Base-by-base conservation (phyloP, 2,888 invertebrate species). In the Axea sp. region DNA sequence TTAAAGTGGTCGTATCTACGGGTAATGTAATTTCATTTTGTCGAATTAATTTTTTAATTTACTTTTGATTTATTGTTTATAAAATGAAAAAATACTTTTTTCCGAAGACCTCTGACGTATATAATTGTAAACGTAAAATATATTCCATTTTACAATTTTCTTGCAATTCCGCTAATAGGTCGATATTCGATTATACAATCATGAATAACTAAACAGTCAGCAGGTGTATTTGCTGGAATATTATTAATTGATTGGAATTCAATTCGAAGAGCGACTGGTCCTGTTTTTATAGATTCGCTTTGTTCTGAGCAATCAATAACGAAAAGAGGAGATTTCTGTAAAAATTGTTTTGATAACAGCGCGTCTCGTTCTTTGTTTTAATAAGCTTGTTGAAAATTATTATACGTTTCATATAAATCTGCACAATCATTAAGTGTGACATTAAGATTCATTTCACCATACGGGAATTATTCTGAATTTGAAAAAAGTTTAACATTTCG, bases 361-460 rank as follows among this genome's bases (percentile, higher is more conserved):
- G n/a, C n/a, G n/a, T n/a, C n/a, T n/a, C n/a, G n/a, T n/a, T 11
- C 19, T 11, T 17, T 30, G 9, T 12, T 2, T 7, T 31, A 30
- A 19, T 47, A 31, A 3, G 12, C 3, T 5, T 1, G 3, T 43
- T 62, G 55, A 28, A 75, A 75, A 28, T 71, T 26, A 0, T 11
- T 12, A 62, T 35, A 71, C 62, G 51, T 62, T 11, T 68, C 57
- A 26, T 71, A 62, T 0, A 67, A 37, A 1, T 39, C 0, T 9
- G 62, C 19, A 33, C 24, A 67, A 17, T 43, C 39, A 67, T 67
- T 53, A 12, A 8, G 6, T 15, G 72, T 31, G 14, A 49, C 6
- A 9, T 49, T 9, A 22, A 49, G 33, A 14, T 17, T 31, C 4
- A 65, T 12, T 47, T 69, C 65, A 7, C 65, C 62, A 75, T 86